Evolutionary conservation across 2,797 vertebrate species (phyloP), one percentile per base, ranked within the genome.

Genomic region (Denticeps clupeoides): DNA sequence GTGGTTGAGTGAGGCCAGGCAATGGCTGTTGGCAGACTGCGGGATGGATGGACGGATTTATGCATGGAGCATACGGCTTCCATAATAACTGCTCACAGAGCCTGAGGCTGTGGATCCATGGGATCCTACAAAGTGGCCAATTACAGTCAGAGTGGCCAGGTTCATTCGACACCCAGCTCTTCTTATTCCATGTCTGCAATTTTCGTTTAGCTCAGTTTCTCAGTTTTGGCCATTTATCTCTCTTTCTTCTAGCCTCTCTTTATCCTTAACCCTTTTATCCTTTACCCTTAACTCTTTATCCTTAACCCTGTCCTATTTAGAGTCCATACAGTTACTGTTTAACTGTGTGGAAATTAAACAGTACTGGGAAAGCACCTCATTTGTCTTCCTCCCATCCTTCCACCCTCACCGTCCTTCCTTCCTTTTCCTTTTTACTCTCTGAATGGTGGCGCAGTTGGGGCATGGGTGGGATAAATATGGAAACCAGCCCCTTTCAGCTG

Each of bases 41-140:
- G 42, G 42, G 47, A 13, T 35, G 45, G 31, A 27, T 16, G 24
- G 41, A 41, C 32, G 1, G 49, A 21, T 35, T 10, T 8, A 19
- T 24, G 29, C 23, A 49, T 27, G 27, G 35, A 35, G 33, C 42
- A 47, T 40, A 41, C 53, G 41, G 35, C 23, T 6, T 35, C 29
- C n/a, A 47, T 18, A 49, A 27, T 27, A 50, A n/a, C 46, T 60
- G 49, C 26, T 38, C 41, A 23, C 22, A 28, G 7, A 24, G 23
- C 50, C 24, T 15, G 4, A 7, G 45, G 49, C 54, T 42, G n/a
- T 47, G 45, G 45, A 47, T 61, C 55, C 42, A 32, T 29, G 43
- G 47, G 43, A 40, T 53, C 52, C 42, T 12, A 32, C 35, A 45
- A 8, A 24, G 5, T n/a, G 29, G 27, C 41, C 45, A 48, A 31